Evolutionary conservation across 2,797 vertebrate species (phyloP).

Genomic region (Onychomys arenicola): DNA sequence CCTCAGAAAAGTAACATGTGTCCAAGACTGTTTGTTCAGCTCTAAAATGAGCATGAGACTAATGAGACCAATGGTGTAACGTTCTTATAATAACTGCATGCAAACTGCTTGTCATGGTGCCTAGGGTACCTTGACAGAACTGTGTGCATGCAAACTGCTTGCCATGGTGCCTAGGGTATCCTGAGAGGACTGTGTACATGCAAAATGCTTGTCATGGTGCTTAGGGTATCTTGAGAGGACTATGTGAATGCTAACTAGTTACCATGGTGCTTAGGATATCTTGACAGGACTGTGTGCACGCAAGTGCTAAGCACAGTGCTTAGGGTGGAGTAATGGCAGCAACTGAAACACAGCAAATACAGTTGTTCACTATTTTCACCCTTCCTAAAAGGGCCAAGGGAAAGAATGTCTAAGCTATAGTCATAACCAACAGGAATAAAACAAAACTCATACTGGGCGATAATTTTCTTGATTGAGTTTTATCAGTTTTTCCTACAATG

Average conservation of each 20-base stretch:
- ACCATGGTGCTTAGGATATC: neutral
- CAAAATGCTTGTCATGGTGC: neutral
- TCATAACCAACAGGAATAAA: neutral
- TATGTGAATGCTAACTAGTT: neutral
- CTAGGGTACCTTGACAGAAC: too few relatives aligned
- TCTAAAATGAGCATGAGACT: neutral
- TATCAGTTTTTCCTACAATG: neutral
- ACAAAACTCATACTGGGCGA: neutral
- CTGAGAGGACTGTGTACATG: neutral
- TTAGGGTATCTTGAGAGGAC: neutral
- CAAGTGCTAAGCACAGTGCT: neutral
- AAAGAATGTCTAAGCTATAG: neutral
- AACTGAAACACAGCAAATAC: constrained; percentile 11
- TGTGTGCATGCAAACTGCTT: neutral
- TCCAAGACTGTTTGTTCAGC: neutral
- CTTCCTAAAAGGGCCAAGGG: neutral
- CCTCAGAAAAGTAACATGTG: constrained; percentile 2
- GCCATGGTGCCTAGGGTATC: neutral
- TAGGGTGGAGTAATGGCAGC: neutral
- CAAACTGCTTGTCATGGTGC: neutral
- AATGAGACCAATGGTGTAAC: neutral
- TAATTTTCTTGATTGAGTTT: constrained; percentile 11
- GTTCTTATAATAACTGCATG: neutral
- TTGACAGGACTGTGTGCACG: neutral
- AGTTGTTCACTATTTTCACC: neutral